Evolutionary conservation across 2,888 invertebrate species (phyloP), one percentile per base, ranked within the genome.

Genomic region (Sepioteuthis lessoniana): DNA sequence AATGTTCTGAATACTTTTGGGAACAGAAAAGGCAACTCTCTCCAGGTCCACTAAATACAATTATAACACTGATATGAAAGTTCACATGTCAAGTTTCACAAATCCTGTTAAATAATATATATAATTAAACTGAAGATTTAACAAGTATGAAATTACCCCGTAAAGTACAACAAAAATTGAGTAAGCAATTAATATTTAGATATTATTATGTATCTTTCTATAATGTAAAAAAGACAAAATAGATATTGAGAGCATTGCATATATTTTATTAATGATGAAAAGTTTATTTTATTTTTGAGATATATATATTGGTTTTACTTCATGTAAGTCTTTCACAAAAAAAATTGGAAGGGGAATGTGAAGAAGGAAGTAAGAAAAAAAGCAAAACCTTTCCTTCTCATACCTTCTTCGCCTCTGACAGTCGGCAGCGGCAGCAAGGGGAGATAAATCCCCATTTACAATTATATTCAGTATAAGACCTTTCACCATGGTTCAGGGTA

Each of bases 391-490:
- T 76, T 76, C n/a, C 76, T 55, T 28, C 21, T 76, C 76, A n/a
- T 16, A 13, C 4, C 1, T 10, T 35, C n/a, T 16, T n/a, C 13
- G n/a, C 76, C n/a, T 76, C 76, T 8, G 25, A 60, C 31, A 31
- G 60, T 60, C 60, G n/a, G 76, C 76, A 76, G 76, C 76, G 76
- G 76, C n/a, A 76, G 76, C 76, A 76, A 76, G n/a, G 76, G 76
- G 76, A 76, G 76, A 76, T 76, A 76, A 92, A 37, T 92, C 42
- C 92, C 47, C 38, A 92, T n/a, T 92, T 21, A 92, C 91, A 92
- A 92, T 76, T n/a, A 28, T 31, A 31, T 60, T 35, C 76, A 76
- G n/a, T 16, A 76, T n/a, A 76, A 76, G n/a, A 76, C 35, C 76
- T n/a, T 76, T 76, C 76, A n/a, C 35, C 35, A 76, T 76, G 76